Percentiles rank a stretch among this genome's conserved stretches.
Conservation (phyloP, 2,888 invertebrate genomes). For the Diarsia dahlii region DNA sequence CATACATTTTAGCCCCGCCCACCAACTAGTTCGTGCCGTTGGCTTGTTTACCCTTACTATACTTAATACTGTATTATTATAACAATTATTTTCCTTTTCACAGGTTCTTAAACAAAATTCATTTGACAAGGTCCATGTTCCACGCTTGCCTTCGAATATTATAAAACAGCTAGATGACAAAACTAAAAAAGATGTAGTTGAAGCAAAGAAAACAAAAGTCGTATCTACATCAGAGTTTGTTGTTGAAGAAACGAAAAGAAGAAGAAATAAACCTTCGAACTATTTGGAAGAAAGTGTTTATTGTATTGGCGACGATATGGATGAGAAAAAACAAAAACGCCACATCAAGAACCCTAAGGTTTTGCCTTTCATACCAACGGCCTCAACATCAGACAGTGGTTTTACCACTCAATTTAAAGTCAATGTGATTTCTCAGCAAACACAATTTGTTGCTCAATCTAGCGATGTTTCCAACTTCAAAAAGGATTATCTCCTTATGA, state of each 20-base stretch:
- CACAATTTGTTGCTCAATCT: constrained; percentile 81
- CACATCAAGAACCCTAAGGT: constrained; percentile 80
- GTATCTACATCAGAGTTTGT: constrained; percentile 82
- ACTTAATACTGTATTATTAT: background rate
- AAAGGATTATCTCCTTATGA: constrained; percentile 77
- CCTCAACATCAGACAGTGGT: constrained; percentile 81
- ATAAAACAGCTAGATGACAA: constrained; percentile 80
- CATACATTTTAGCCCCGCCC: no score
- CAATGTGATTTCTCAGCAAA: constrained; percentile 78
- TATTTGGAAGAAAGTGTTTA: constrained; percentile 87
- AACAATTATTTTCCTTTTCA: constrained; percentile 27
- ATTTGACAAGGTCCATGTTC: constrained; percentile 77
- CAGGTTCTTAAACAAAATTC: constrained; percentile 80
- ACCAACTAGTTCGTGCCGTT: no score
- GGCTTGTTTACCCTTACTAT: background rate
- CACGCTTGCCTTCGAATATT: constrained; percentile 79
- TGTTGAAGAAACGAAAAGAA: constrained; percentile 78
- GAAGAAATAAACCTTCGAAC: constrained; percentile 83
- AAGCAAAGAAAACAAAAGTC: constrained; percentile 69
- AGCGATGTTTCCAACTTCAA: constrained; percentile 78
- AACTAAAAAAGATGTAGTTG: constrained; percentile 65
- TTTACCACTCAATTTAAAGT: constrained; percentile 86
- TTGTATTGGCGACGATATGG: constrained; percentile 74
- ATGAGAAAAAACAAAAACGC: constrained; percentile 70
- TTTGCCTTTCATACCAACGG: constrained; percentile 84